These are phyloP conservation scores for Lasioglossum vierecki DNA, from an alignment of 2,888 invertebrate species.

Conservation along the genomic window DNA sequence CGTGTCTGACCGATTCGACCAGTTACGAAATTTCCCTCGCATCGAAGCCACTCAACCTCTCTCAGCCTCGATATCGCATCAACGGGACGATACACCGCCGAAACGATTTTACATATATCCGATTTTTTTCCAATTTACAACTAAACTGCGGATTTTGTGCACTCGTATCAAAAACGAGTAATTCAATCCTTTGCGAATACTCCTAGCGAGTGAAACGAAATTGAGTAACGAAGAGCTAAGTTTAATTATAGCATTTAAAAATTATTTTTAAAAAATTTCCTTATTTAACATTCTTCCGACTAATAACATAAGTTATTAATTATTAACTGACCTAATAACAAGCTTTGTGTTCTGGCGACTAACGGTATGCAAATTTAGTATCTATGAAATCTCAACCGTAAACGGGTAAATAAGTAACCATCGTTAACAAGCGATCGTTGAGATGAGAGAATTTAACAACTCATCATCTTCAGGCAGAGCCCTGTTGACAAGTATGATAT, in stretches of 20 bases:
- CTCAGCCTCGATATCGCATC: not conserved
- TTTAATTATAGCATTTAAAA: no score
- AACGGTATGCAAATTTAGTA: not conserved
- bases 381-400: not conserved
- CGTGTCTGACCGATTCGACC: slow-evolving; percentile 2
- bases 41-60: not conserved
- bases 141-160: not conserved
- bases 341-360: no score
- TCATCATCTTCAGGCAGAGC: not conserved
- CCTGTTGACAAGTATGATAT: not conserved
- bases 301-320: no score
- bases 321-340: no score
- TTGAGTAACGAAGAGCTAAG: not conserved
- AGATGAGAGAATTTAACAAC: not conserved
- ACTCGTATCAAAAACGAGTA: no score
- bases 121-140: not conserved
- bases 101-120: no score
- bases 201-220: not conserved
- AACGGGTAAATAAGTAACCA: not conserved
- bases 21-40: slow-evolving; percentile 7
- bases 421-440: not conserved
- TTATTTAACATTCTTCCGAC: no score
- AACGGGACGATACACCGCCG: not conserved
- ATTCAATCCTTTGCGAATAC: no score
- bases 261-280: no score